phyloP scores from a whole-genome alignment of 1,140 invertebrate species.

The Oppia nitens region DNA sequence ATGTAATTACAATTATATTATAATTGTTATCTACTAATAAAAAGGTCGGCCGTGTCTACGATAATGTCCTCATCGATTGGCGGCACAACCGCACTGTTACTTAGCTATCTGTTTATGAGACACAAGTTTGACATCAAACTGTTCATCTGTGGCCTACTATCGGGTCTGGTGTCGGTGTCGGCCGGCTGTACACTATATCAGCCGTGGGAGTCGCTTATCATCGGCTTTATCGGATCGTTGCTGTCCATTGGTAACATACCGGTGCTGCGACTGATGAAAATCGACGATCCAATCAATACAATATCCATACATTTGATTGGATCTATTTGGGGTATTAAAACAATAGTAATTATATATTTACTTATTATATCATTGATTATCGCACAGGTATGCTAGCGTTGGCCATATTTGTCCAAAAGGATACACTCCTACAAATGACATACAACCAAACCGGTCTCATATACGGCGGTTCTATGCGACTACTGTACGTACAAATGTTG shows the following conservation, averaged over 20 bases:
- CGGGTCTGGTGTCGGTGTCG: constrained; percentile 53
- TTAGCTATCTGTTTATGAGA: constrained; percentile 19
- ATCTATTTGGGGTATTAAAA: constrained; percentile 29
- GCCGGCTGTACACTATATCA: constrained; percentile 73
- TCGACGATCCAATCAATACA: constrained; percentile 83
- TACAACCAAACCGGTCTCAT: constrained; percentile 55
- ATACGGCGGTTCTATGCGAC: constrained; percentile 36
- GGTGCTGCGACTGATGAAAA: constrained; percentile 49
- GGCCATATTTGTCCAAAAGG: constrained; percentile 73
- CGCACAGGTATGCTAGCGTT: constrained; percentile 51
- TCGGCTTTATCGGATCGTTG: constrained; percentile 57
- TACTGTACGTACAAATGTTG: constrained; percentile 25
- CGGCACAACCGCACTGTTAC: constrained; percentile 16
- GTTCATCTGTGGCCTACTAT: constrained; percentile 65
- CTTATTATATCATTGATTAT: too few relatives aligned
- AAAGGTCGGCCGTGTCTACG: constrained; percentile 20
- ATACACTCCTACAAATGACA: constrained; percentile 55
- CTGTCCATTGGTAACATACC: constrained; percentile 50
- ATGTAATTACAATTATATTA: too few relatives aligned
- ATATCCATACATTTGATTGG: constrained; percentile 58
- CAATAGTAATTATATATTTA: neutral
- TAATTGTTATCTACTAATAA: constrained; percentile 21
- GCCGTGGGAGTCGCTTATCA: constrained; percentile 64
- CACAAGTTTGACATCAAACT: constrained; percentile 4
- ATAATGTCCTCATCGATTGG: constrained; percentile 23